These are phyloP conservation scores for Poeciliopsis turrubarensis DNA, from an alignment of 2,113 vertebrate genomes.

Conservation along the genomic window DNA sequence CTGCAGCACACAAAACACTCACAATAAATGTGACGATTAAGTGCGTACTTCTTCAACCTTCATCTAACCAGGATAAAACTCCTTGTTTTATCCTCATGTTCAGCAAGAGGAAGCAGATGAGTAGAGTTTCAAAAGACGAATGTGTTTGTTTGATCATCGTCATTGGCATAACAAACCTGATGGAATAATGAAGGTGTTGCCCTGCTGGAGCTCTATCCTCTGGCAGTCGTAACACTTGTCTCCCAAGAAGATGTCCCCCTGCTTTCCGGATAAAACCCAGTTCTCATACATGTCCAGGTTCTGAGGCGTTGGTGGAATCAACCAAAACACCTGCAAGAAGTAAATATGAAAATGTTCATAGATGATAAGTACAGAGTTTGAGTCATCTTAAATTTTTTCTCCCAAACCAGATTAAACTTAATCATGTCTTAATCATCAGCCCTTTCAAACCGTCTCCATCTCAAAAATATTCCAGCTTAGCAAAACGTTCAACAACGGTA, in stretches of 20 bases:
- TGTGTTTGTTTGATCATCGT: background rate
- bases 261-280: constrained; percentile 98
- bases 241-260: constrained; percentile 97
- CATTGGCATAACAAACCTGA: constrained; percentile 83
- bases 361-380: constrained; percentile 3
- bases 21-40: background rate
- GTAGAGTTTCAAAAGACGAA: background rate
- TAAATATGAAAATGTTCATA: background rate
- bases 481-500: background rate
- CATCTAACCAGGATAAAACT: no score
- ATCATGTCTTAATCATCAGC: background rate
- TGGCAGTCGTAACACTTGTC: constrained; percentile 94
- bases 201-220: constrained; percentile 94
- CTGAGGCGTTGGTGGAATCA: constrained; percentile 94
- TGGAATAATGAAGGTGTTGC: constrained; percentile 97
- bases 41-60: no score
- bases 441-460: no score
- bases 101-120: no score
- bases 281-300: constrained; percentile 98
- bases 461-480: background rate
- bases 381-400: background rate
- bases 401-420: background rate
- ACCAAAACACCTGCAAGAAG: constrained; percentile 91
- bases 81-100: no score
- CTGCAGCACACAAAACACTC: constrained; percentile 66